A percentile compares a stretch with the other conserved stretches of the same genome.
phyloP scores from a whole-genome alignment of 2,797 vertebrate species.

The Alcedo quadribrachys region DNA sequence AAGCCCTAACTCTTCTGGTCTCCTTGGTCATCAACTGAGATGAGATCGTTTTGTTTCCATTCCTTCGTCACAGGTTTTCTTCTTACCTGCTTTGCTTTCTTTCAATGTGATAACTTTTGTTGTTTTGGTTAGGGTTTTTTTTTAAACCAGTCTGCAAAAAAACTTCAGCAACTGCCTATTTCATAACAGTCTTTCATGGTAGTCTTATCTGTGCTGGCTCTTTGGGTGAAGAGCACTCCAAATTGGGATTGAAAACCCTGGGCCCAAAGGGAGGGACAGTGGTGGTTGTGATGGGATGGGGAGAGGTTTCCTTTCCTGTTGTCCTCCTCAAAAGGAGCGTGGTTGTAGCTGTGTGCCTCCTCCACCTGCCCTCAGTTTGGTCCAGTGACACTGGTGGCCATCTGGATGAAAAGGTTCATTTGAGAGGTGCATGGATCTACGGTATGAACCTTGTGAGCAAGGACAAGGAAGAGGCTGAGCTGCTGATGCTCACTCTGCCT shows the following conservation, averaged over 20 bases:
- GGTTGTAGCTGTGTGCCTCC: neutral
- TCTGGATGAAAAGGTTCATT: neutral
- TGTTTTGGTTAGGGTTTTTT: neutral
- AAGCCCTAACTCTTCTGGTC: neutral
- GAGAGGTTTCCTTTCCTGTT: neutral
- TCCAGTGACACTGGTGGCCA: neutral
- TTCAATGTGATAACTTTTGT: neutral
- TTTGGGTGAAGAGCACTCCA: neutral
- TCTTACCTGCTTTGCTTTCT: neutral
- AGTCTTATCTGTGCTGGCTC: neutral
- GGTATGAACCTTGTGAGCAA: neutral
- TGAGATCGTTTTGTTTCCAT: neutral
- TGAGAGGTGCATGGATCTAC: neutral
- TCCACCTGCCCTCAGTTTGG: neutral
- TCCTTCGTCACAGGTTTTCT: neutral
- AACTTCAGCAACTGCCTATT: neutral
- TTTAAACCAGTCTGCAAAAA: neutral
- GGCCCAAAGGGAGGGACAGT: neutral
- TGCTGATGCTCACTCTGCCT: no score
- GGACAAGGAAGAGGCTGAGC: no score
- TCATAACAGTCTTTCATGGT: neutral
- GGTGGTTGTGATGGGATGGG: fast-evolving
- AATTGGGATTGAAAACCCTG: neutral
- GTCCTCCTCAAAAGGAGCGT: neutral
- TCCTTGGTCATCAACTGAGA: neutral